phyloP scores from a whole-genome alignment of 2,113 vertebrate genomes.

The Eulemur rufifrons region DNA sequence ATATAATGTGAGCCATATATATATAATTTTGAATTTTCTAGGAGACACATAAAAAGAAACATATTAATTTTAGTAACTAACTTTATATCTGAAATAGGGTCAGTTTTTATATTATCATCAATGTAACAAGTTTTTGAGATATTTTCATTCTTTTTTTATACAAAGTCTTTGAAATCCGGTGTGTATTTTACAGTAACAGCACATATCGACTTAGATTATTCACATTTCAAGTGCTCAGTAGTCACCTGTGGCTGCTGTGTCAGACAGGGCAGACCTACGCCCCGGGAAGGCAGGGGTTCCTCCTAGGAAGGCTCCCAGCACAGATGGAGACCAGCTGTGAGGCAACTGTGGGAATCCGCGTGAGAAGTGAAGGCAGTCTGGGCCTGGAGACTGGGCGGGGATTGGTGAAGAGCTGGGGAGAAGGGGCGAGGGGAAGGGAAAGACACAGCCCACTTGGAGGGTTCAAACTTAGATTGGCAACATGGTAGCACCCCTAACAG shows the following conservation, averaged over 20 bases:
- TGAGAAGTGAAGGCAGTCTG: neutral
- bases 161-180: neutral
- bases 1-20: neutral
- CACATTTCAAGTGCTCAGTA: neutral
- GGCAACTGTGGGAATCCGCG: neutral
- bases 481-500: neutral
- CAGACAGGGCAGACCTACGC: neutral
- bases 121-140: neutral
- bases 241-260: neutral
- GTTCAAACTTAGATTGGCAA: neutral
- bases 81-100: neutral
- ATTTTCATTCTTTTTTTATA: neutral
- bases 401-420: neutral
- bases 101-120: neutral
- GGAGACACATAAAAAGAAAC: neutral
- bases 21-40: neutral
- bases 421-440: neutral
- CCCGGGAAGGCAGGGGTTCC: neutral
- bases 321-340: neutral
- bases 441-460: no score
- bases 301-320: neutral
- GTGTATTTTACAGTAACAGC: neutral
- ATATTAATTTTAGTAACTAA: neutral
- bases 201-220: neutral
- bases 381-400: neutral